Evolutionary conservation across 2,797 vertebrate genomes (phyloP), one percentile per base, ranked within the genome.

Genomic region (Siniperca scherzeri): DNA sequence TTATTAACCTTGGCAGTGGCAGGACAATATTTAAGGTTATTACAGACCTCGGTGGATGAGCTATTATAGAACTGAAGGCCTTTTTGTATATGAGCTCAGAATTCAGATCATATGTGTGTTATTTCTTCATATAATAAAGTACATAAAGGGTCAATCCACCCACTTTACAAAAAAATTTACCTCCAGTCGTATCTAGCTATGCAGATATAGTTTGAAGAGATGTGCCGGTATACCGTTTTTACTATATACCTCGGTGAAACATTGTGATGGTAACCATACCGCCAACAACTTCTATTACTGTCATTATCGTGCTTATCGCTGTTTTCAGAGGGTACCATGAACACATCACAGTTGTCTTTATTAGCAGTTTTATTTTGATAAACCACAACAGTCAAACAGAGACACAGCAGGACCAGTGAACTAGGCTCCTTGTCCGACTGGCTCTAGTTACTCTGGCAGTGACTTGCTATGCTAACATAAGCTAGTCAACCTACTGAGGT

Each of bases 1-100:
- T 70, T 75, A 67, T 75, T 66, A 82, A 22, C 52, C 82, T 77
- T 77, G 81, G 78, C 74, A 73, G 57, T n/a, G 48, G 52, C 33
- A 40, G 46, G 5, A 78, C 33, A 61, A 48, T 70, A 64, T 66
- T 84, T 77, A 70, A 87, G n/a, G 38, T 70, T 38, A 76, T 86
- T 77, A 65, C 33, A 71, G 52, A 40, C 67, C 52, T 68, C 0
- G 0, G 13, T 48, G 13, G 57, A 79, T 71, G 42, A 77, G 61
- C 48, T 33, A 48, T 67, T 82, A 36, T 30, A 70, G 40, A 69
- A 78, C 56, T 64, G 16, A 48, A 61, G 72, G 33, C 22, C 27
- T 59, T 61, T 64, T 55, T 61, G 55, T 65, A 7, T 36, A 56
- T 2, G 27, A 67, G 33, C 57, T 60, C 59, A 30, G 40, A 42